Evolutionary conservation across 2,797 vertebrate species (phyloP).

Genomic region (Aselliscus stoliczkanus): DNA sequence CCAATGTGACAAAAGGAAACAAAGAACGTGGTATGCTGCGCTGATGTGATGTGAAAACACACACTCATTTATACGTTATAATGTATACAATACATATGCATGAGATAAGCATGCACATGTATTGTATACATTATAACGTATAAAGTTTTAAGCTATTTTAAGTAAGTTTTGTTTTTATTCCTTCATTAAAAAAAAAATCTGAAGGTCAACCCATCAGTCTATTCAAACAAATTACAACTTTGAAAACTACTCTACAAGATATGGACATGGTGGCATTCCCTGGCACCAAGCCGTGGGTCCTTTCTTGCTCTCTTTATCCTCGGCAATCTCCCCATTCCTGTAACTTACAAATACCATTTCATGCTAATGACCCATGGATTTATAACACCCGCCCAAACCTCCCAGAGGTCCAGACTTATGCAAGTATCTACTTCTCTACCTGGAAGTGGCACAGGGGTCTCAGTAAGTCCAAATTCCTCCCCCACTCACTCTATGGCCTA

Average conservation of each 20-base stretch:
- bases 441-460: neutral
- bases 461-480: neutral
- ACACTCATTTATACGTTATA: neutral
- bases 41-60: neutral
- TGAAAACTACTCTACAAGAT: neutral
- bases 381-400: neutral
- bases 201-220: neutral
- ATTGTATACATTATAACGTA: too few species aligned
- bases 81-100: neutral
- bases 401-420: neutral
- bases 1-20: neutral
- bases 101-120: too few species aligned
- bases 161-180: neutral
- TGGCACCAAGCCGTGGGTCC: neutral
- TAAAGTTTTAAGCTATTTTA: too few species aligned
- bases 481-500: neutral
- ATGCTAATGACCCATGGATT: neutral
- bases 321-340: neutral
- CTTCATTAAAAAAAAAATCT: neutral
- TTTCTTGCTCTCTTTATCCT: neutral
- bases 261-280: neutral
- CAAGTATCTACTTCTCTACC: neutral
- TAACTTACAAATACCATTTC: neutral
- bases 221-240: neutral
- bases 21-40: neutral